Percentiles rank a stretch among this genome's conserved stretches.
These are phyloP conservation scores for Willisornis vidua DNA, from an alignment of 2,113 vertebrate genomes.

Conservation along the genomic window DNA sequence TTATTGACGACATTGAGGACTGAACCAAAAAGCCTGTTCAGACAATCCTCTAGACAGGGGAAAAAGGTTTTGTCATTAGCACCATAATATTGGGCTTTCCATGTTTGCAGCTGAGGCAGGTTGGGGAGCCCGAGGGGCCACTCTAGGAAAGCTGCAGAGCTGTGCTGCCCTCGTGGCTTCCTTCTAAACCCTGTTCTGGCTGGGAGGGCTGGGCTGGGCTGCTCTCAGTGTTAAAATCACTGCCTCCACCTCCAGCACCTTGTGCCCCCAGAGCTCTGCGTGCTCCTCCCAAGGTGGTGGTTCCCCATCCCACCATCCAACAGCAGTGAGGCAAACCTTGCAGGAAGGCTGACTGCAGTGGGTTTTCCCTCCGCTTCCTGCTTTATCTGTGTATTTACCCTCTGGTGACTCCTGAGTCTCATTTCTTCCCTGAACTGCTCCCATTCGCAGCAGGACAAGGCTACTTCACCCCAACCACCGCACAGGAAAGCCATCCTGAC, in stretches of 20 bases:
- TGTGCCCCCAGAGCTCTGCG: neutral
- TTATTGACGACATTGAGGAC: neutral
- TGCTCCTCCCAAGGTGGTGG: neutral
- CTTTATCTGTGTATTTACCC: conserved; percentile 24
- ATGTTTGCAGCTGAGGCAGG: neutral
- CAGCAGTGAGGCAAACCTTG: neutral
- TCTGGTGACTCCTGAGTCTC: conserved; percentile 25
- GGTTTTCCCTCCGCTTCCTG: conserved; percentile 16
- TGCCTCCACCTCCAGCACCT: neutral
- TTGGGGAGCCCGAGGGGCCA: accelerated
- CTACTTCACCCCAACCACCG: conserved; percentile 1
- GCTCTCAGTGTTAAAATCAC: neutral
- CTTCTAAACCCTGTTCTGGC: neutral
- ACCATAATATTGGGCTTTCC: neutral
- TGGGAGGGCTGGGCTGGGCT: neutral
- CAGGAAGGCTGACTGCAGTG: neutral
- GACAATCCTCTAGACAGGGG: neutral
- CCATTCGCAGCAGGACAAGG: conserved; percentile 3
- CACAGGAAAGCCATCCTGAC: conserved; percentile 18
- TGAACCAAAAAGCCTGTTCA: neutral
- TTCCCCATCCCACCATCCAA: neutral
- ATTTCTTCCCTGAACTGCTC: conserved; percentile 42
- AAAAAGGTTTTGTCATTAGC: neutral
- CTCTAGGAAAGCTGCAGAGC: neutral
- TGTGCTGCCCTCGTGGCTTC: neutral